Evolutionary conservation across 2,888 invertebrate genomes (phyloP).

Genomic region (Brachypterus glaber): DNA sequence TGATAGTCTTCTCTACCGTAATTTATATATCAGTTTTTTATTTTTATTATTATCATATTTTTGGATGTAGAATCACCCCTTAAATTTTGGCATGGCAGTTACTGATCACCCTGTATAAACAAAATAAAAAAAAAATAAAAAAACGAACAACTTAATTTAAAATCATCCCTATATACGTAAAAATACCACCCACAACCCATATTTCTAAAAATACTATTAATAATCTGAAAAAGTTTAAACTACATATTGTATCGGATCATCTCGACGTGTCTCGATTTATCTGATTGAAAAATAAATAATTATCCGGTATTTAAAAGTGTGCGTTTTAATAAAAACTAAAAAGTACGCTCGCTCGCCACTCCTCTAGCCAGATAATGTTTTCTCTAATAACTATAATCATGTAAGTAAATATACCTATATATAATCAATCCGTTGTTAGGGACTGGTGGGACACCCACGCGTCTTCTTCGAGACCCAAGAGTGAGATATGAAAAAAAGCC

Average conservation of each 20-base stretch:
- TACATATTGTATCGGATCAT: background rate
- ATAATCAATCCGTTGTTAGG: constrained; percentile 42
- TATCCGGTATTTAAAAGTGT: constrained; percentile 33
- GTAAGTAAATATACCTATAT: constrained; percentile 43
- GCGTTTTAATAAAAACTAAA: constrained; percentile 35
- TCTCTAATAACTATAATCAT: constrained; percentile 44
- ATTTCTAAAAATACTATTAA: background rate
- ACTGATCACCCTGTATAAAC: too few relatives aligned
- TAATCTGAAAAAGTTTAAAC: background rate
- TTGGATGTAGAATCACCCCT: too few relatives aligned
- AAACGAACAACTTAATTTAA: too few relatives aligned
- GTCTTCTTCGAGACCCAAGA: too few relatives aligned
- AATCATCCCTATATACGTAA: too few relatives aligned
- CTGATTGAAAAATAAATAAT: constrained; percentile 28
- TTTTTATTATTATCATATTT: too few relatives aligned
- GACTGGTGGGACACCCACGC: constrained; percentile 37
- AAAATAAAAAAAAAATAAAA: too few relatives aligned
- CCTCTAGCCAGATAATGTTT: constrained; percentile 41
- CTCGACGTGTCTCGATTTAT: constrained; percentile 16
- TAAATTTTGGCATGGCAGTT: too few relatives aligned
- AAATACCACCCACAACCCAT: background rate
- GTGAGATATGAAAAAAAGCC: too few relatives aligned
- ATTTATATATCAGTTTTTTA: too few relatives aligned
- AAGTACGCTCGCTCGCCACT: constrained; percentile 34
- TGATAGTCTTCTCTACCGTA: too few relatives aligned